Conservation (phyloP, 2,888 invertebrate species). For the Ormyrus rosae region DNA sequence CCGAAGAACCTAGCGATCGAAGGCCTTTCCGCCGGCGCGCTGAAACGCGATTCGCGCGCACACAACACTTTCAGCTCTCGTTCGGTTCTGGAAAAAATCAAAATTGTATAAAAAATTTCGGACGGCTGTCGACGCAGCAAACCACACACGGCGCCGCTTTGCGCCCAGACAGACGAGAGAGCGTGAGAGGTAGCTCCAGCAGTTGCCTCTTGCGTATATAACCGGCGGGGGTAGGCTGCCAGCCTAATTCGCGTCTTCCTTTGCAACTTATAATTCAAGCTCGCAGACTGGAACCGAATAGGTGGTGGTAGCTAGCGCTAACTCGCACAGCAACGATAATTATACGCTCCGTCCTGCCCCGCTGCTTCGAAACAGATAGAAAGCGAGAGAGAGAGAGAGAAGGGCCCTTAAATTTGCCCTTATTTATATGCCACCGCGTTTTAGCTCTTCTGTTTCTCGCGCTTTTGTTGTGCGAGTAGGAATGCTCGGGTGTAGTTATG, state of each 20-base stretch:
- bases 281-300: constrained; percentile 75
- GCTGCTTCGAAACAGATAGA: constrained; percentile 52
- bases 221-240: constrained; percentile 21
- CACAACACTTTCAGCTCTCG: no score
- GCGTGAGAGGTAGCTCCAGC: constrained; percentile 35
- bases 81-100: no score
- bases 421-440: constrained; percentile 66
- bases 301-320: constrained; percentile 61
- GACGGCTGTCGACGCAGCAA: no score
- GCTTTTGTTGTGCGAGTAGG: background rate
- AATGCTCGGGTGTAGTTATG: constrained; percentile 23
- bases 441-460: background rate
- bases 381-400: background rate
- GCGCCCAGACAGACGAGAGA: constrained; percentile 21
- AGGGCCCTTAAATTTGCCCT: constrained; percentile 73
- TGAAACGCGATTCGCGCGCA: background rate
- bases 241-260: constrained; percentile 75
- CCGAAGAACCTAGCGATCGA: no score
- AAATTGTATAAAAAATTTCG: no score
- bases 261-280: constrained; percentile 76
- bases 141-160: background rate
- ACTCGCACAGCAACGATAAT: constrained; percentile 73
- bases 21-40: background rate
- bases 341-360: constrained; percentile 71
- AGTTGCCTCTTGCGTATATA: background rate